Evolutionary conservation across 2,888 invertebrate genomes (phyloP).

Genomic region (Drosophila helvetica): DNA sequence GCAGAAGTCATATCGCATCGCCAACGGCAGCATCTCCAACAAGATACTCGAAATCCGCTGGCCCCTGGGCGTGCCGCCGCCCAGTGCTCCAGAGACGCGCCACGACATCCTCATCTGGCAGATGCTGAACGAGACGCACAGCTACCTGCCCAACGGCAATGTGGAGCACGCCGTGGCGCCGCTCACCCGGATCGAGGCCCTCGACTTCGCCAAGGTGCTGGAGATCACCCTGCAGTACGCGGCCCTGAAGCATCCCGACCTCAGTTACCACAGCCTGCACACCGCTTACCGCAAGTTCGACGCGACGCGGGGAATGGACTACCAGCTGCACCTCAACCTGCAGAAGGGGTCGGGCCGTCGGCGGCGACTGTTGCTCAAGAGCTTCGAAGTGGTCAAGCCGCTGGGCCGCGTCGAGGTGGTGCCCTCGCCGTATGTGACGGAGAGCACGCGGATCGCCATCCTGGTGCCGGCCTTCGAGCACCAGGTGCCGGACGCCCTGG

Average conservation of each 20-base stretch:
- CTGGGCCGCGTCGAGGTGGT: constrained; percentile 94
- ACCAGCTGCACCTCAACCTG: constrained; percentile 90
- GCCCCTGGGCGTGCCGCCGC: constrained; percentile 90
- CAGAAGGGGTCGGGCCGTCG: constrained; percentile 79
- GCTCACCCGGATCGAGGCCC: constrained; percentile 87
- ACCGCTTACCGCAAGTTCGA: constrained; percentile 92
- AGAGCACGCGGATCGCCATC: constrained; percentile 92
- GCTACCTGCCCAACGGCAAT: constrained; percentile 92
- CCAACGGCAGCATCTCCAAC: constrained; percentile 85
- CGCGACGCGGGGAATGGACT: constrained; percentile 93
- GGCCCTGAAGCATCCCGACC: constrained; percentile 84
- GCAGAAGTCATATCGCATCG: constrained; percentile 82
- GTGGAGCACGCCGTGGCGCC: constrained; percentile 89
- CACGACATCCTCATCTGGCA: constrained; percentile 95
- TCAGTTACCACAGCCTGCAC: constrained; percentile 86
- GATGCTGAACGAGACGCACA: constrained; percentile 92
- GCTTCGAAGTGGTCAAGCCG: constrained; percentile 92
- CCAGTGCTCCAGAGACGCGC: constrained; percentile 88
- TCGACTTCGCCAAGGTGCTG: constrained; percentile 87
- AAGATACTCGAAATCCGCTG: constrained; percentile 86
- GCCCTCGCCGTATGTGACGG: constrained; percentile 97
- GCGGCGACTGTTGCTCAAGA: constrained; percentile 84
- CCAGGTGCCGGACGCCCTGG: constrained; percentile 85
- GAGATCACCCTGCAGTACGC: constrained; percentile 85
- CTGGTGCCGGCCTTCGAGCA: constrained; percentile 88